These are phyloP conservation scores for Coendou prehensilis DNA, from an alignment of 2,797 vertebrate species.

Conservation along the genomic window DNA sequence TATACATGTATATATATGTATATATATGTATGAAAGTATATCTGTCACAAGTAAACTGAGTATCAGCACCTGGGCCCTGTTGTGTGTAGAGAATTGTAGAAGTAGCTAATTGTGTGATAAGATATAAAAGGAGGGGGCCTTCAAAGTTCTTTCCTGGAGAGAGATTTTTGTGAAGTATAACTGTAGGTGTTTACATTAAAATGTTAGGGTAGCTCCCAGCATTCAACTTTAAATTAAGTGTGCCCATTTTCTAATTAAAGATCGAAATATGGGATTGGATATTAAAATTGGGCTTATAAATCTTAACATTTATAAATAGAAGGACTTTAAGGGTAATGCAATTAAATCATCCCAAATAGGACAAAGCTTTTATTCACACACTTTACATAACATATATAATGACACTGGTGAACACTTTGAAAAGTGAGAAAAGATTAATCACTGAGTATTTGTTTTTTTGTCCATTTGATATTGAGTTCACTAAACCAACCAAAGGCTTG, in stretches of 20 bases:
- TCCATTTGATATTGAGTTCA: background rate
- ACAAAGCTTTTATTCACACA: constrained; percentile 10
- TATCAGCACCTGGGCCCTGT: background rate
- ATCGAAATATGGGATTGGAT: background rate
- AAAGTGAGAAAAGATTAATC: background rate
- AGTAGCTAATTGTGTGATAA: background rate
- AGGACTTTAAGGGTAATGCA: background rate
- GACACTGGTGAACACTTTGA: background rate
- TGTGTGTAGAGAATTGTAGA: constrained; percentile 19
- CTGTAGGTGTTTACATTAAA: background rate
- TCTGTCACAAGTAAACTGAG: background rate
- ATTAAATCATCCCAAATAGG: constrained; percentile 33
- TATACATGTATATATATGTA: background rate
- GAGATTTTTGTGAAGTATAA: background rate
- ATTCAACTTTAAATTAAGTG: background rate
- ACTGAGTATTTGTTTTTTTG: background rate
- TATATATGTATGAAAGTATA: background rate
- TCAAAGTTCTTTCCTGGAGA: background rate
- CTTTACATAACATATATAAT: background rate
- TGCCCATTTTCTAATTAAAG: background rate
- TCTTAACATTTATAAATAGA: constrained; percentile 16
- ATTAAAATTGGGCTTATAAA: constrained; percentile 18
- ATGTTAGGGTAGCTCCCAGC: background rate
- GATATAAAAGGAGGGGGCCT: background rate
- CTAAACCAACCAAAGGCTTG: background rate